Evolutionary conservation across 2,797 vertebrate genomes (phyloP), one percentile per base, ranked within the genome.

Genomic region (Manis javanica): DNA sequence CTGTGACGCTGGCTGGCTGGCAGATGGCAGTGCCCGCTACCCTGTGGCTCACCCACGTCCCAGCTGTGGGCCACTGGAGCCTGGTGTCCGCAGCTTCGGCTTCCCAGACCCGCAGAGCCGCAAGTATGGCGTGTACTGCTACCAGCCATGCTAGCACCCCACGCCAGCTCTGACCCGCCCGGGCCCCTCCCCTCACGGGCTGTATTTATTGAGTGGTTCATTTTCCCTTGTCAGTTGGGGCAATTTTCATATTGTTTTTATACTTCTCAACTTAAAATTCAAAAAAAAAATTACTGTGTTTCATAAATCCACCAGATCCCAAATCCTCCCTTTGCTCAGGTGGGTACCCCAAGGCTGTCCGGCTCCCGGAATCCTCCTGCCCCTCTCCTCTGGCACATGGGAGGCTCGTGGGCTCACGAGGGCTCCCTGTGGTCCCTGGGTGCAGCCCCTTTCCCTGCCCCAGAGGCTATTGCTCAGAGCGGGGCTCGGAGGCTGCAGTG

Each of bases 1-100:
- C 87, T 99, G 99, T 1, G 98, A 98, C 0, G 99, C 99, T 0
- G 99, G 99, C 95, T 99, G 99, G 99, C 97, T 99, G 97, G 99
- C 99, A 0, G 99, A 99, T 0, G 99, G 99, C 92, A 99, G 99
- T 0, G 97, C 99, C 72, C 99, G 99, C 94, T 99, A 99, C 95
- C 98, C 99, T 55, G 99, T 99, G 8, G 81, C 77, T 90, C 98
- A 97, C 3, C 99, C 99, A 1, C 98, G 99, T 0, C 96, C 94
- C 88, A 99, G 99, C 97, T 99, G 99, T 0, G 99, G 99, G 18
- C 97, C 99, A 0, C 78, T 95, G 0, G 99, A 99, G 97, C 98
- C 99, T 0, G 99, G 99, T 0, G 98, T 99, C 37, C 98, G 98
- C 87, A 99, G 97, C 97, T 99, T 99, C 0, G 99, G 99, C 57